Conservation (phyloP, 2,888 invertebrate species). For the Pollenia griseotomentosa region DNA sequence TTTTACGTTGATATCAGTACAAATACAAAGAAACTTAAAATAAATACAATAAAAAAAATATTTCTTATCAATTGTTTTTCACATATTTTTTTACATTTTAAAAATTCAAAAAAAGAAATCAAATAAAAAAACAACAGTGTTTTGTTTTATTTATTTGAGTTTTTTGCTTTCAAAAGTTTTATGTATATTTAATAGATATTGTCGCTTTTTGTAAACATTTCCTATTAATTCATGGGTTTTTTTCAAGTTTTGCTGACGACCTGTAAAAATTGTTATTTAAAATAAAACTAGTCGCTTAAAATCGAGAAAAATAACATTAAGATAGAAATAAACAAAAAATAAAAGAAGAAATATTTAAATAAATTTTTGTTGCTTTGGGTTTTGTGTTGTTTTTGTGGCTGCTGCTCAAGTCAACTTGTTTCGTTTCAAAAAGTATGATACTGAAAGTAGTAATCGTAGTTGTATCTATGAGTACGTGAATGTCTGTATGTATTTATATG, state of each 20-base stretch:
- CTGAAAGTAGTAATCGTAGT: conserved; percentile 37
- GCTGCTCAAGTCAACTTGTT: conserved; percentile 49
- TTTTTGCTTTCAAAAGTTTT: background rate
- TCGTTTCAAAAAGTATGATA: conserved; percentile 47
- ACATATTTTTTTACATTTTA: background rate
- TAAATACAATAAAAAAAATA: background rate
- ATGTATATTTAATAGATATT: background rate
- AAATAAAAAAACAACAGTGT: background rate
- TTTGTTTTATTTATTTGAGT: conserved; percentile 7
- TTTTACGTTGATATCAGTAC: background rate
- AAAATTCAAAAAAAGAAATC: background rate
- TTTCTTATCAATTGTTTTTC: conserved; percentile 48
- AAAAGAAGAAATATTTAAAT: conserved; percentile 5
- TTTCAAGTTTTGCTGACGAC: background rate
- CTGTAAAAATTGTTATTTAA: conserved; percentile 14
- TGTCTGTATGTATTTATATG: background rate
- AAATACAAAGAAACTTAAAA: conserved; percentile 37
- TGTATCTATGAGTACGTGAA: conserved; percentile 53
- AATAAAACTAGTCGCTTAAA: background rate
- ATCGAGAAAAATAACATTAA: conserved; percentile 16
- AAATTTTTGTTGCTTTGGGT: conserved; percentile 4
- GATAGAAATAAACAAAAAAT: conserved; percentile 6
- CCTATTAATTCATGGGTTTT: conserved; percentile 4
- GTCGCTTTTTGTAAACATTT: conserved; percentile 9
- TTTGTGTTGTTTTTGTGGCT: background rate